Base-by-base conservation (phyloP, 2,888 invertebrate genomes). In the Prosopocoilus inquinatus region DNA sequence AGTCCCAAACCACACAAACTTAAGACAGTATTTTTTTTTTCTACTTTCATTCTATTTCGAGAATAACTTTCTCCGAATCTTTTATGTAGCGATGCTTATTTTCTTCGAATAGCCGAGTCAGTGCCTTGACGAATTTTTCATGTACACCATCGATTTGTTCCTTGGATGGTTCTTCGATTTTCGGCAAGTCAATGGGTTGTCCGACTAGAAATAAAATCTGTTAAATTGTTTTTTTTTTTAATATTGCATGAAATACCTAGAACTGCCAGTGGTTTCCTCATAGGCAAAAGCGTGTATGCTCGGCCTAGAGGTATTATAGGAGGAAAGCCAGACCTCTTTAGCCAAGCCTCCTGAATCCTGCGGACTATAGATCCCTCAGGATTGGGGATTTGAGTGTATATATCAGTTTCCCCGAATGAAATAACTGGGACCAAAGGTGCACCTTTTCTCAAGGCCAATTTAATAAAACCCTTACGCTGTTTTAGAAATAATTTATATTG, bases 401-500 rank as follows among this genome's bases (percentile, higher is more conserved):
- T 77, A 67, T 94, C 91, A 0, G 89, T 89, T 77, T 96, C 96
- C 0, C 96, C 95, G 75, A 96, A 96, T 0, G 91, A 89, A 70
- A 94, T 87, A 0, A 92, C 89, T 1, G 96, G 96, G 0, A 96
- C 94, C 54, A 96, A 75, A 0, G 90, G 82, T 0, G 90, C 82
- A 9, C 95, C 94, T 73, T 60, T 71, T 59, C 61, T 66, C 45
- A 75, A 53, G 1, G 75, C 76, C 36, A 75, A 36, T 47, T 63
- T 68, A 2, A 76, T 64, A 56, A 76, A 76, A 5, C 76, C 94
- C 70, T 89, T 93, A 59, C 94, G 82, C 49, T 84, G 84, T 63
- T 84, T 90, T 9, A 94, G 71, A 9, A 90, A 82, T 4, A 93
- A 78, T 63, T 82, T 82, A 62, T 91, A 90, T 50, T 82, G 81